Evolutionary conservation across 2,113 vertebrate genomes (phyloP).

Genomic region (Oreochromis aureus): DNA sequence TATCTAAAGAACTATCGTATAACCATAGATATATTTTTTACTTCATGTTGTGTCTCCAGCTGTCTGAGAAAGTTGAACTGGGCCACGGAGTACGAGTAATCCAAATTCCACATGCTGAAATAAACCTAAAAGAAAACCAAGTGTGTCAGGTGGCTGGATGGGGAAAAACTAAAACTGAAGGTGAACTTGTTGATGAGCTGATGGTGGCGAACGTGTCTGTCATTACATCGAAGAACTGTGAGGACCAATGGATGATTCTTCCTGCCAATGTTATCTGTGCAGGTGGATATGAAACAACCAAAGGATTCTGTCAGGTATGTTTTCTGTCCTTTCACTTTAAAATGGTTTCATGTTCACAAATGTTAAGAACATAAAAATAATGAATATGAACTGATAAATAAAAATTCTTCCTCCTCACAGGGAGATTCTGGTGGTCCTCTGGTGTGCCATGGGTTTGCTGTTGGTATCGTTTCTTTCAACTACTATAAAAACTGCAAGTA

Average conservation of each 20-base stretch:
- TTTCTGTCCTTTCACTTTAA: neutral
- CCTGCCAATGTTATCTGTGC: accelerated
- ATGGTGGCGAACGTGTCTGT: too few species aligned
- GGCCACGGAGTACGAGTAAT: accelerated
- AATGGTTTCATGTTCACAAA: accelerated
- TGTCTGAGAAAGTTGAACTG: neutral
- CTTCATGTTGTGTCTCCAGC: too few species aligned
- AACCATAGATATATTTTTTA: too few species aligned
- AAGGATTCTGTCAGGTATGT: neutral
- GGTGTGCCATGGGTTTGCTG: neutral
- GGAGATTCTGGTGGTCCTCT: neutral
- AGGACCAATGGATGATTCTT: accelerated
- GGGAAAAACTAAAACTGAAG: too few species aligned
- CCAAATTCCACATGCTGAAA: too few species aligned
- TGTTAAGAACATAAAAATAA: accelerated
- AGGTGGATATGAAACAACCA: accelerated
- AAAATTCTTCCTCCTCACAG: neutral
- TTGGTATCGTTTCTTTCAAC: neutral
- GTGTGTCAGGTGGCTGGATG: too few species aligned
- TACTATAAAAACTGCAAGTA: accelerated
- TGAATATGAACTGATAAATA: accelerated
- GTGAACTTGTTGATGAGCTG: too few species aligned
- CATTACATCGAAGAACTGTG: too few species aligned
- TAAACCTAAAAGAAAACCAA: too few species aligned
- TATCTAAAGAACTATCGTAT: accelerated